Percentiles rank a stretch among this genome's conserved stretches.
Evolutionary conservation across 2,113 vertebrate species (phyloP).

Genomic region (Caranx ignobilis): DNA sequence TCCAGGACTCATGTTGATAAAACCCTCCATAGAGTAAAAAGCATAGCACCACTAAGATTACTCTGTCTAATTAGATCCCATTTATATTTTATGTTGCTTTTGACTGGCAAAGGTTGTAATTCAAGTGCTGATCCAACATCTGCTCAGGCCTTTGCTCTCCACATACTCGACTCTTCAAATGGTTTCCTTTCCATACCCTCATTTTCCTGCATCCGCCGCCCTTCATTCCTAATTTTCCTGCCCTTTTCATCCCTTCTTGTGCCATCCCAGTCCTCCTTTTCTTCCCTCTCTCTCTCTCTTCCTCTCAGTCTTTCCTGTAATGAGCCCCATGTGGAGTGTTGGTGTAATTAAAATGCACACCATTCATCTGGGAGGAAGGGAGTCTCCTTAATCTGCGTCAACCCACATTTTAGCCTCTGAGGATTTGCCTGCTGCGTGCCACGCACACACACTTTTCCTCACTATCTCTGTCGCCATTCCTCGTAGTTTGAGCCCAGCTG

Average conservation of each 20-base stretch:
- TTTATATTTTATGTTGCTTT: constrained; percentile 25
- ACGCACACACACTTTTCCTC: constrained; percentile 34
- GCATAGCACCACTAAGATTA: neutral
- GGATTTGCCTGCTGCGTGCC: constrained; percentile 45
- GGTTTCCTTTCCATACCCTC: constrained; percentile 45
- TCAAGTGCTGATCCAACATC: constrained; percentile 14
- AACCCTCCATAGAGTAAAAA: constrained; percentile 8
- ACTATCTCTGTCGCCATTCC: constrained; percentile 45
- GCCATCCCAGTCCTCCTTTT: constrained; percentile 22
- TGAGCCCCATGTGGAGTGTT: constrained; percentile 64
- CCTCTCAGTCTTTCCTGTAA: constrained; percentile 60
- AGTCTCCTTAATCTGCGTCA: constrained; percentile 78
- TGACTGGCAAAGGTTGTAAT: constrained; percentile 1
- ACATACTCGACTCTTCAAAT: constrained; percentile 43
- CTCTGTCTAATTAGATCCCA: constrained; percentile 28
- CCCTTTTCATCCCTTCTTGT: constrained; percentile 45
- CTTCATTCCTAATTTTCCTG: constrained; percentile 46
- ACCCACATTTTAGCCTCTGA: constrained; percentile 74
- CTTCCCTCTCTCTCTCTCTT: constrained; percentile 33
- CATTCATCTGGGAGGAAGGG: constrained; percentile 82
- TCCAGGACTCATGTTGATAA: constrained; percentile 14
- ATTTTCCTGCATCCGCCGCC: constrained; percentile 22
- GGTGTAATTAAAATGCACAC: constrained; percentile 80
- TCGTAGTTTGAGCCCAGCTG: constrained; percentile 57
- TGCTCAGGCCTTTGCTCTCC: constrained; percentile 2